Base-by-base conservation (phyloP, 2,888 invertebrate species). In the Nomada ruficornis region DNA sequence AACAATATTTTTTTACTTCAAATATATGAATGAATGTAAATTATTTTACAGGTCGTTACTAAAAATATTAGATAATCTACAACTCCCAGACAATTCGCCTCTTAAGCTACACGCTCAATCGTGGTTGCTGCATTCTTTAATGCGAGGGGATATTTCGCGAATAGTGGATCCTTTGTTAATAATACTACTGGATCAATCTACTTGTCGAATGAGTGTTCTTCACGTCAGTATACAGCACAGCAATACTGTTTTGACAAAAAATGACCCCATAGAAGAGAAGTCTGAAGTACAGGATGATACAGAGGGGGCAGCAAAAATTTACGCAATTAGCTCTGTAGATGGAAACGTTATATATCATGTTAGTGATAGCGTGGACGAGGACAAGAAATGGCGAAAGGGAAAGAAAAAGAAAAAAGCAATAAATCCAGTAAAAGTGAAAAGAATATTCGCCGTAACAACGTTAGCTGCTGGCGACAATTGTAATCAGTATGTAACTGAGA, bases 321-420 rank as follows among this genome's bases (percentile, higher is more conserved):
- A 96, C 90, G 97, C 97, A 0, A 97, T 98, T 60, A 97, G 97
- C 90, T 97, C 96, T 62, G 96, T 97, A 44, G 97, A 97, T 88
- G 97, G 97, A 1, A 97, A 97, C 88, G 96, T 98, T 5, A 96
- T 95, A 89, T 96, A 96, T 89, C 96, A 96, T 83, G 95, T 95
- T 0, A 95, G 95, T 36, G 94, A 94, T 64, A 94, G 93, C 55
- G 92, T 93, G 1, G 94, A 93, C 18, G 92, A 91, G 9, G 91
- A 91, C 50, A 90, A 90, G 18, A 83, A 89, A 59, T 86, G 87
- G 84, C 76, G 86, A 54, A 89, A 90, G 83, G 94, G 94, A 47
- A 90, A 90, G 76, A 83, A 89, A 29, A 89, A 89, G 68, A 91
- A 91, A 47, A 90, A 89, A 23, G 13, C 89, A 0, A 94, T 93